phyloP scores from a whole-genome alignment of 2,888 invertebrate genomes.

The Alitta virens region DNA sequence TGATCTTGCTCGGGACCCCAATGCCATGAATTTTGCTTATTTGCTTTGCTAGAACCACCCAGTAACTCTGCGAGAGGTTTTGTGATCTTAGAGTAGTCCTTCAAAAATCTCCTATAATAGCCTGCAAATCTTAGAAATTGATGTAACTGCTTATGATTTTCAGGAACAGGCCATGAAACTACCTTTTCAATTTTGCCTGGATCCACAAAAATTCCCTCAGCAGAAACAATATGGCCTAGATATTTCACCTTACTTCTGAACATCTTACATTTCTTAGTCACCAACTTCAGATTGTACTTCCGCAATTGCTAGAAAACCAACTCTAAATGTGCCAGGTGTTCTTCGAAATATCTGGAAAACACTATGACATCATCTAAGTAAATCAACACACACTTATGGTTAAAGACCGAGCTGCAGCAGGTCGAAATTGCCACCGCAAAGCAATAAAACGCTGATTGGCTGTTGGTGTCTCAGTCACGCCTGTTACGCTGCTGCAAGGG shows the following conservation, averaged over 20 bases:
- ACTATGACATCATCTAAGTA: conserved; percentile 32
- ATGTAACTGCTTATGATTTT: neutral
- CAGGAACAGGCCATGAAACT: neutral
- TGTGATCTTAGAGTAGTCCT: conserved; percentile 11
- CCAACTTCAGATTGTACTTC: conserved; percentile 20
- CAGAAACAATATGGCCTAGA: conserved; percentile 10
- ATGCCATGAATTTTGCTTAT: neutral
- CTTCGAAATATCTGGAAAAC: conserved; percentile 19
- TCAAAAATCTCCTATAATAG: conserved; percentile 8
- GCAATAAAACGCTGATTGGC: neutral
- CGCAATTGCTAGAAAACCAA: conserved; percentile 15
- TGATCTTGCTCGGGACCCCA: conserved; percentile 13
- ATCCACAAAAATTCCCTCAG: neutral
- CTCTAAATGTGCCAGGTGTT: conserved; percentile 22
- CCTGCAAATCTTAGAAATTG: conserved; percentile 6
- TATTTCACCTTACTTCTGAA: neutral
- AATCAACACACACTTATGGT: neutral
- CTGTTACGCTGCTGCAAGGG: no score
- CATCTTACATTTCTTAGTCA: conserved; percentile 17
- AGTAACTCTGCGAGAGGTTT: conserved; percentile 6
- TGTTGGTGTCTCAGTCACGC: no score
- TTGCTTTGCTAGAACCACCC: neutral
- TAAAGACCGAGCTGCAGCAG: no score
- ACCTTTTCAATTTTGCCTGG: neutral
- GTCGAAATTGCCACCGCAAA: neutral